phyloP scores from a whole-genome alignment of 2,888 invertebrate species.

The Eudasyphora cyanicolor region DNA sequence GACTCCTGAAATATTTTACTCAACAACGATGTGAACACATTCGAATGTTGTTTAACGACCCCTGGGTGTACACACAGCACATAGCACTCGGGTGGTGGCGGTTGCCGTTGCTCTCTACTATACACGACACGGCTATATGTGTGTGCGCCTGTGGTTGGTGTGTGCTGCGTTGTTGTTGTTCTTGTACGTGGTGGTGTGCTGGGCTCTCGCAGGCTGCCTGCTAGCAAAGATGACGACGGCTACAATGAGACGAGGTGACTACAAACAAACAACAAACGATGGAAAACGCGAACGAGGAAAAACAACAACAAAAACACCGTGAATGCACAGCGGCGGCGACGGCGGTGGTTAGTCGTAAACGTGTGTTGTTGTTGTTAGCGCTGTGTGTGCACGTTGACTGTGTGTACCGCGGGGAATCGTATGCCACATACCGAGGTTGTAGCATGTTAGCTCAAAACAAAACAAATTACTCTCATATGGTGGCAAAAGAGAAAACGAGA shows the following conservation, averaged over 20 bases:
- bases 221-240: conserved; percentile 49
- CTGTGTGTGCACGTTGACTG: conserved; percentile 47
- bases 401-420: conserved; percentile 67
- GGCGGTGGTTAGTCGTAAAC: too few species aligned
- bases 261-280: conserved; percentile 43
- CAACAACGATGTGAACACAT: conserved; percentile 62
- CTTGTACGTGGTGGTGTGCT: neutral
- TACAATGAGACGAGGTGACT: conserved; percentile 42
- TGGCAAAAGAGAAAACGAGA: neutral
- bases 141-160: conserved; percentile 29
- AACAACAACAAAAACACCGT: conserved; percentile 29
- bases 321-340: too few species aligned
- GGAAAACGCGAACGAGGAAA: conserved; percentile 44
- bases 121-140: conserved; percentile 21
- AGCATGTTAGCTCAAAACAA: conserved; percentile 55
- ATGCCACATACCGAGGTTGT: conserved; percentile 63
- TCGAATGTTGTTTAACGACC: conserved; percentile 63
- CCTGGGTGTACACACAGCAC: conserved; percentile 58
- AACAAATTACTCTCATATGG: conserved; percentile 1
- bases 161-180: conserved; percentile 24
- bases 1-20: conserved; percentile 76
- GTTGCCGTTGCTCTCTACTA: conserved; percentile 44
- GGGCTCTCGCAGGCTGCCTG: neutral
- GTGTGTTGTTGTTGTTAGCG: conserved; percentile 33
- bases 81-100: conserved; percentile 58